phyloP scores from a whole-genome alignment of 2,888 invertebrate genomes.

The Ctenicera cuprea region DNA sequence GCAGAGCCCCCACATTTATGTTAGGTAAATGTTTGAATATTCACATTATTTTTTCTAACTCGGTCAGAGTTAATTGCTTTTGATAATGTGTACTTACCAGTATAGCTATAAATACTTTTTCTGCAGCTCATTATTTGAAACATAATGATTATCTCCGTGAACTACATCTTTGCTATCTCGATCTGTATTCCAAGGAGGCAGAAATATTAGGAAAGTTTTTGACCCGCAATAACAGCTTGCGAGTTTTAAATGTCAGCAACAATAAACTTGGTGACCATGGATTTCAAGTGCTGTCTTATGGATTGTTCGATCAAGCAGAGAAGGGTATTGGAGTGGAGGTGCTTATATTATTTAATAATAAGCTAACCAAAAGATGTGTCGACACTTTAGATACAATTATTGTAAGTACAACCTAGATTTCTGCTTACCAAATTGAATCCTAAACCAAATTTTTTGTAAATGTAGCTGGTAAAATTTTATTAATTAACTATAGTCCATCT shows the following conservation, averaged over 20 bases:
- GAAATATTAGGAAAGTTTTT: constrained; percentile 66
- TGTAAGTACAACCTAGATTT: constrained; percentile 59
- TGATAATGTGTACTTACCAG: no score
- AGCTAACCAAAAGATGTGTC: constrained; percentile 68
- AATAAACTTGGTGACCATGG: constrained; percentile 69
- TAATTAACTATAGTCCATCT: no score
- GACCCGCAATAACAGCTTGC: constrained; percentile 63
- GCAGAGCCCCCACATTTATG: constrained; percentile 66
- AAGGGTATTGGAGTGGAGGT: constrained; percentile 63
- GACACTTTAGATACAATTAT: constrained; percentile 66
- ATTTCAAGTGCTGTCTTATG: constrained; percentile 66
- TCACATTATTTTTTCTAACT: no score
- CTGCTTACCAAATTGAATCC: not conserved
- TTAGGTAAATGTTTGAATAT: constrained; percentile 66
- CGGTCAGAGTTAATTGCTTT: no score
- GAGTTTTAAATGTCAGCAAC: constrained; percentile 69
- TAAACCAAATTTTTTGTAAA: no score
- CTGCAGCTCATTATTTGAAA: constrained; percentile 65
- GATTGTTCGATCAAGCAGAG: constrained; percentile 63
- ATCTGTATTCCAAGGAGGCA: constrained; percentile 69
- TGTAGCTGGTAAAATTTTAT: no score
- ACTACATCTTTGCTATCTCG: constrained; percentile 67
- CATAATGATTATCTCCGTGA: constrained; percentile 65
- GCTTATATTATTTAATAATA: constrained; percentile 68
- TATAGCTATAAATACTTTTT: constrained; percentile 4